A percentile compares a stretch with the other conserved stretches of the same genome.
Evolutionary conservation across 1,140 invertebrate species (phyloP).

Genomic region (Ylistrum balloti): DNA sequence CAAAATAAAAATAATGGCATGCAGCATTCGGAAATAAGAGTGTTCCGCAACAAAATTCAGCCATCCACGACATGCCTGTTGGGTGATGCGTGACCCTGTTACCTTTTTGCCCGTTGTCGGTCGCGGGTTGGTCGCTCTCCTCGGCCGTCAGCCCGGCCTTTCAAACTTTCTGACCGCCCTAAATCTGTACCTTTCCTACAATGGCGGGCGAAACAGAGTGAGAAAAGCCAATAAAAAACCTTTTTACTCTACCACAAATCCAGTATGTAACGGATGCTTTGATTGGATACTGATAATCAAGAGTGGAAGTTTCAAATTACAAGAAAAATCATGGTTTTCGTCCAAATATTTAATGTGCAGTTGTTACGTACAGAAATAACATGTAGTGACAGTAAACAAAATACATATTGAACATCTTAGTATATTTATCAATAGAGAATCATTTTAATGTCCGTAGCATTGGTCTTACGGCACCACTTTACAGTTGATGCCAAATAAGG

Average conservation of each 20-base stretch:
- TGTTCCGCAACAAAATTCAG: neutral
- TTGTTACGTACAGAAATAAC: neutral
- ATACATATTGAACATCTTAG: no score
- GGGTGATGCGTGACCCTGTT: conserved; percentile 36
- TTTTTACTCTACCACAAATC: neutral
- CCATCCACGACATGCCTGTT: conserved; percentile 5
- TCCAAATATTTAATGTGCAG: neutral
- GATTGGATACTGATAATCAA: conserved; percentile 32
- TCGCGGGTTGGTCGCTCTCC: conserved; percentile 64
- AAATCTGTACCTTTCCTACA: conserved; percentile 68
- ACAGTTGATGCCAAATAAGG: no score
- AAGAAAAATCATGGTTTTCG: neutral
- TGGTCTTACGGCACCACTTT: no score
- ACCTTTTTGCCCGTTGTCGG: conserved; percentile 68
- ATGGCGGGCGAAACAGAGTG: conserved; percentile 42
- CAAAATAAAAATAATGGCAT: neutral
- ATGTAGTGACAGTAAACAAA: neutral
- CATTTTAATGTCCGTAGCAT: neutral
- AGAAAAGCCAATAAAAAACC: conserved; percentile 1
- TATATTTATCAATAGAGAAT: neutral
- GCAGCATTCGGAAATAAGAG: neutral
- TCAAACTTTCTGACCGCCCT: conserved; percentile 81
- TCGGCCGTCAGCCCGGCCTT: conserved; percentile 72
- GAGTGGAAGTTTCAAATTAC: neutral
- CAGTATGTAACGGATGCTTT: neutral